These are phyloP conservation scores for Ephestia elutella DNA, from an alignment of 1,140 invertebrate genomes.

Conservation along the genomic window DNA sequence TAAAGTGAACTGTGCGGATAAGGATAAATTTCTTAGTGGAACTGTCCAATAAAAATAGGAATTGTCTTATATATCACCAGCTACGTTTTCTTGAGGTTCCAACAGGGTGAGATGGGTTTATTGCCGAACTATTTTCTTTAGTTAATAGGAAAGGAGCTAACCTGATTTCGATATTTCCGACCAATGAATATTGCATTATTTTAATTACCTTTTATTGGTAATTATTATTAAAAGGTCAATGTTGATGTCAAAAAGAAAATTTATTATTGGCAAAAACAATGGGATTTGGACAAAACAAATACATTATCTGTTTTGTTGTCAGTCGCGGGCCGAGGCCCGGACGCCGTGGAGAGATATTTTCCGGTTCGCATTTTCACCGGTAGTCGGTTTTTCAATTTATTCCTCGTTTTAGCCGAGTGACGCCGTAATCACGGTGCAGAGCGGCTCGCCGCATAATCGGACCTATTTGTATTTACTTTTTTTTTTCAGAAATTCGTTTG, in stretches of 20 bases:
- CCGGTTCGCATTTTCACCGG: constrained; percentile 51
- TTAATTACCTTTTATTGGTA: constrained; percentile 51
- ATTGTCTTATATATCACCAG: neutral
- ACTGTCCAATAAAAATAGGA: constrained; percentile 4
- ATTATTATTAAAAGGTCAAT: constrained; percentile 39
- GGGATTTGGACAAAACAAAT: constrained; percentile 54
- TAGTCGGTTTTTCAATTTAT: constrained; percentile 67
- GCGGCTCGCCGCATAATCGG: constrained; percentile 44
- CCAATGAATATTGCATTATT: too few relatives aligned
- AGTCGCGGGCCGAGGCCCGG: constrained; percentile 39
- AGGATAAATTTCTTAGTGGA: neutral
- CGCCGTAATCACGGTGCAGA: constrained; percentile 52
- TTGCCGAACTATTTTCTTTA: neutral
- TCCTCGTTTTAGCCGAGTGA: constrained; percentile 62
- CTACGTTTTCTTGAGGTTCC: neutral
- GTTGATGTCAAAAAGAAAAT: constrained; percentile 36
- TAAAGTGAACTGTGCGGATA: constrained; percentile 2
- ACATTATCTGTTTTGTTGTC: constrained; percentile 54
- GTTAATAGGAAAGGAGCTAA: too few relatives aligned
- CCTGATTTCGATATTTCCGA: too few relatives aligned
- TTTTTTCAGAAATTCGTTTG: constrained; percentile 24
- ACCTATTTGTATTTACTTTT: constrained; percentile 38
- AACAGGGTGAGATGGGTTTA: neutral
- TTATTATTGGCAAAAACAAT: constrained; percentile 54
- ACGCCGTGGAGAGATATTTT: constrained; percentile 54